Evolutionary conservation across 2,113 vertebrate genomes (phyloP).

Genomic region (Stomatorhinus ivindoensis): DNA sequence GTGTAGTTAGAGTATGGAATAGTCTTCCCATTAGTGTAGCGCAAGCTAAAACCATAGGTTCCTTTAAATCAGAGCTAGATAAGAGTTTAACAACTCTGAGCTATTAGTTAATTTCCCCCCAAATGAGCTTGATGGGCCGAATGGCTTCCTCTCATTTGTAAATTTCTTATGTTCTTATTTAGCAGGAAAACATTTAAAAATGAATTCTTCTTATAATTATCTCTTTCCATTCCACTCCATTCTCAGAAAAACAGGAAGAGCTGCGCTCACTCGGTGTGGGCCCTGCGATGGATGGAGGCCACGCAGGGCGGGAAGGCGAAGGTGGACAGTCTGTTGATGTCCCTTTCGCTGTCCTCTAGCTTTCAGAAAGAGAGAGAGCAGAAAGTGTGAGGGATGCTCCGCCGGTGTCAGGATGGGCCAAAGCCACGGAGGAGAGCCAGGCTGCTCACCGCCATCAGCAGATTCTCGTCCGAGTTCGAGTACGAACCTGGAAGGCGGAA

Average conservation of each 20-base stretch:
- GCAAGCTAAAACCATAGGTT: too few species aligned
- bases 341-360: slow-evolving; percentile 69
- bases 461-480: slow-evolving; percentile 60
- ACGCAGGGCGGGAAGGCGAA: slow-evolving; percentile 84
- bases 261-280: slow-evolving; percentile 54
- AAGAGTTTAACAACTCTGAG: too few species aligned
- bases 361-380: slow-evolving; percentile 18
- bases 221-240: neutral
- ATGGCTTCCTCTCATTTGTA: too few species aligned
- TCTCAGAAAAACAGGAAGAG: neutral
- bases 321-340: slow-evolving; percentile 87
- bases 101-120: too few species aligned
- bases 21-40: too few species aligned
- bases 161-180: too few species aligned
- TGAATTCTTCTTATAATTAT: neutral
- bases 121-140: too few species aligned
- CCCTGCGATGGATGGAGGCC: slow-evolving; percentile 78
- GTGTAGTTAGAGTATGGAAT: too few species aligned
- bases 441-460: slow-evolving; percentile 45
- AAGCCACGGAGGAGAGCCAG: neutral
- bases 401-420: neutral
- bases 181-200: too few species aligned
- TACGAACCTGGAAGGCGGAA: slow-evolving; percentile 39
- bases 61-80: too few species aligned
- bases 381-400: neutral